phyloP scores from a whole-genome alignment of 2,888 invertebrate species.

The Cotesia congregata region DNA sequence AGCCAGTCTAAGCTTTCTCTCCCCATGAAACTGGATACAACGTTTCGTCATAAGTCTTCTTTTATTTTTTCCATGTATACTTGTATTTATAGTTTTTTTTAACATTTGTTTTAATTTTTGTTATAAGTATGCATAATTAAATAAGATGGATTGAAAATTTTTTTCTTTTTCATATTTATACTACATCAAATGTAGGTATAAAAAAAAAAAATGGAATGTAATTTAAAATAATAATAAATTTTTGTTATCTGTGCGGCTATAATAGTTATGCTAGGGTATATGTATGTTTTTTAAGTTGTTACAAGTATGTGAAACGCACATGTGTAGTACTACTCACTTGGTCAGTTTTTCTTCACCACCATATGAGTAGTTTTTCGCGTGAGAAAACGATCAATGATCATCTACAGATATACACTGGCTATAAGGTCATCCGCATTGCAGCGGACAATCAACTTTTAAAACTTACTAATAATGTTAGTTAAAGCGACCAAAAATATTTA shows the following conservation, averaged over 20 bases:
- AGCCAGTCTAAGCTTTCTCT: background rate
- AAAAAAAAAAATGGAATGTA: too few species aligned
- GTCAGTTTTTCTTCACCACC: background rate
- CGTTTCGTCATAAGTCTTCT: conserved; percentile 4
- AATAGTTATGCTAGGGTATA: background rate
- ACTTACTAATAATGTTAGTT: background rate
- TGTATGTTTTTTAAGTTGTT: background rate
- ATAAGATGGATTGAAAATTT: too few species aligned
- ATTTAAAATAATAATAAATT: too few species aligned
- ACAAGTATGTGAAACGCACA: background rate
- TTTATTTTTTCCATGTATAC: background rate
- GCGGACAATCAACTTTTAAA: background rate
- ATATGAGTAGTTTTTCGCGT: background rate
- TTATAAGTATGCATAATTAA: too few species aligned
- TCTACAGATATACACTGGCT: background rate
- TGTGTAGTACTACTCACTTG: background rate
- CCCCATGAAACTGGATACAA: background rate
- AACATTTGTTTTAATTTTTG: background rate
- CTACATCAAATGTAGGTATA: too few species aligned
- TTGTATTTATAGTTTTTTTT: background rate
- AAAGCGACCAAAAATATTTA: background rate
- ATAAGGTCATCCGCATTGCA: conserved; percentile 1
- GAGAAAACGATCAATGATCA: background rate
- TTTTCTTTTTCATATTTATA: too few species aligned
- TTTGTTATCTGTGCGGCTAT: too few species aligned